Evolutionary conservation across 2,888 invertebrate genomes (phyloP), one percentile per base, ranked within the genome.

Genomic region (Dasysyrphus albostriatus): DNA sequence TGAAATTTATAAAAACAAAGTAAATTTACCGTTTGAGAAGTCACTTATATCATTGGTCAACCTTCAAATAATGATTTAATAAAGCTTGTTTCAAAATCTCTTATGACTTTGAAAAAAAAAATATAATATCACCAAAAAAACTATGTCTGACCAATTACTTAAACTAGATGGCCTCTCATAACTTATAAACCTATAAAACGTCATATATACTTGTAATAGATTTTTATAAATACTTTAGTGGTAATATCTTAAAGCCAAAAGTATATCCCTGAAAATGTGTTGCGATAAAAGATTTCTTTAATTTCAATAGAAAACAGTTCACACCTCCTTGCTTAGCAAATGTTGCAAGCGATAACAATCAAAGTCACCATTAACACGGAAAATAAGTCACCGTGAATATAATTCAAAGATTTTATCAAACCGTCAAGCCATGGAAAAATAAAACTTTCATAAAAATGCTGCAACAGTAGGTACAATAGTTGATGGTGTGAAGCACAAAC

Each of bases 381-480:
- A 87, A 79, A 78, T 87, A 87, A 83, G 78, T 83, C 79, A 83
- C 87, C 79, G 87, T 83, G 75, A 87, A 83, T 83, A 75, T 56
- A 87, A 79, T 83, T 75, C 51, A 29, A 14, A 87, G 83, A 87
- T 87, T 70, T 87, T 72, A 87, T 83, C 87, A 79, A 87, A 79
- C n/a, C 83, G 75, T 79, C 78, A 87, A 87, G 67, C 65, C 87
- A 67, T 87, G 83, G 34, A 75, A 79, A 75, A 37, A 70, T 42
- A 85, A 82, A 39, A 81, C 54, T 14, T 54, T 54, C 51, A 54
- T 54, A 54, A 24, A 56, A 63, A 44, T 56, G 32, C 12, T 49
- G 19, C 19, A 49, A 19, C 49, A 49, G 19, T 19, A 49, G 9
- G 49, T n/a, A n/a, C n/a, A n/a, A 47, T 44, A 16, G 34, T 29